A percentile compares a stretch with the other conserved stretches of the same genome.
phyloP scores from a whole-genome alignment of 2,888 invertebrate species.

The Halocaridina rubra region DNA sequence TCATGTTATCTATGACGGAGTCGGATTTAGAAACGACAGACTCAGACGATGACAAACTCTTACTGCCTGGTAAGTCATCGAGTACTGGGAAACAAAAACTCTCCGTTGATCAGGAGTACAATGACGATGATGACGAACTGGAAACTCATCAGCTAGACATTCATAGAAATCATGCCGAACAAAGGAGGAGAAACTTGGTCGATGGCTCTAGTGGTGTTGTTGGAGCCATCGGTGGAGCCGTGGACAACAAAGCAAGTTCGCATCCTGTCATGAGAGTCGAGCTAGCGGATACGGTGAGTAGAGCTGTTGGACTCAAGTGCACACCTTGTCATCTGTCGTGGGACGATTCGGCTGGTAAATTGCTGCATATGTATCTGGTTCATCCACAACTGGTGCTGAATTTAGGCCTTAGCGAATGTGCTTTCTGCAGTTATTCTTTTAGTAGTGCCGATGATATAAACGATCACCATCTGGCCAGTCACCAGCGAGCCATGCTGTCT shows the following conservation, averaged over 20 bases:
- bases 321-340: slow-evolving; percentile 39
- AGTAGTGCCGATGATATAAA: slow-evolving; percentile 59
- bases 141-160: slow-evolving; percentile 15
- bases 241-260: slow-evolving; percentile 9
- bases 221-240: slow-evolving; percentile 43
- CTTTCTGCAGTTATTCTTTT: slow-evolving; percentile 58
- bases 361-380: slow-evolving; percentile 62
- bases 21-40: slow-evolving; percentile 48
- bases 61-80: background rate
- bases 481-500: slow-evolving; percentile 52
- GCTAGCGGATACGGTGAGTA: slow-evolving; percentile 27
- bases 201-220: slow-evolving; percentile 46
- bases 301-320: slow-evolving; percentile 39
- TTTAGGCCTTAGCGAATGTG: slow-evolving; percentile 56
- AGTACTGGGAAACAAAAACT: slow-evolving; percentile 4
- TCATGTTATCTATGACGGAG: slow-evolving; percentile 52
- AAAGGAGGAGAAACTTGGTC: slow-evolving; percentile 23
- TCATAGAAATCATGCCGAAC: slow-evolving; percentile 16
- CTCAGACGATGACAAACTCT: slow-evolving; percentile 15
- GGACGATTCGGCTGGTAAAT: slow-evolving; percentile 53
- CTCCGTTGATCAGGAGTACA: background rate
- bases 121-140: background rate
- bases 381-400: slow-evolving; percentile 59
- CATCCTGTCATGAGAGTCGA: slow-evolving; percentile 34
- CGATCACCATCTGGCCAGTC: slow-evolving; percentile 58